These are phyloP conservation scores for Zootoca vivipara DNA, from an alignment of 2,113 vertebrate genomes.

Conservation along the genomic window DNA sequence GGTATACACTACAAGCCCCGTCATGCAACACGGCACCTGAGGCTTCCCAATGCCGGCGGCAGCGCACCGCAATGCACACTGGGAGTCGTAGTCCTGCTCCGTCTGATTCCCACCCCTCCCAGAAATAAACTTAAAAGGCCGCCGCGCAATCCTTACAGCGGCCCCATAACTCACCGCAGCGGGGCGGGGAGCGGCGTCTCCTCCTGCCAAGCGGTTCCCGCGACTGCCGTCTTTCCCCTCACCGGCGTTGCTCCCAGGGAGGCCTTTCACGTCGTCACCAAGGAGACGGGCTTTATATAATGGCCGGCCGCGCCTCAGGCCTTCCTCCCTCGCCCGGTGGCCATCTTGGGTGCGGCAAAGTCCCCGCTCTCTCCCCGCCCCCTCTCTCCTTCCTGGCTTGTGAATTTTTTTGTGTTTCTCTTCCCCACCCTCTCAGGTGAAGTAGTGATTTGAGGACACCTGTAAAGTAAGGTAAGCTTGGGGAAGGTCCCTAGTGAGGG, in stretches of 20 bases:
- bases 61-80: not conserved
- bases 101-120: too few species aligned
- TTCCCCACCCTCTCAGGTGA: not conserved
- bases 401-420: too few species aligned
- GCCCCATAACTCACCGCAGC: not conserved
- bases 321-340: not conserved
- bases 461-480: not conserved
- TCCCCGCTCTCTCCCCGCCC: too few species aligned
- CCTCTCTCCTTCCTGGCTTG: not conserved
- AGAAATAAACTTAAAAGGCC: not conserved
- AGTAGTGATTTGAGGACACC: not conserved
- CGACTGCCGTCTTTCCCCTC: not conserved
- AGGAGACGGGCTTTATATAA: not conserved
- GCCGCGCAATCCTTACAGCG: too few species aligned
- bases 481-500: rapidly evolving
- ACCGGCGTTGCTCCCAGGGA: not conserved
- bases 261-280: not conserved
- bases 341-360: not conserved
- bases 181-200: not conserved
- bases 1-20: not conserved
- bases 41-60: too few species aligned
- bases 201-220: too few species aligned
- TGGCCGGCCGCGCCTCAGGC: rapidly evolving
- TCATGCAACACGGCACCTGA: not conserved
- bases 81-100: not conserved